Base-by-base conservation (phyloP, 2,797 vertebrate species). In the Enteromius argenteus region DNA sequence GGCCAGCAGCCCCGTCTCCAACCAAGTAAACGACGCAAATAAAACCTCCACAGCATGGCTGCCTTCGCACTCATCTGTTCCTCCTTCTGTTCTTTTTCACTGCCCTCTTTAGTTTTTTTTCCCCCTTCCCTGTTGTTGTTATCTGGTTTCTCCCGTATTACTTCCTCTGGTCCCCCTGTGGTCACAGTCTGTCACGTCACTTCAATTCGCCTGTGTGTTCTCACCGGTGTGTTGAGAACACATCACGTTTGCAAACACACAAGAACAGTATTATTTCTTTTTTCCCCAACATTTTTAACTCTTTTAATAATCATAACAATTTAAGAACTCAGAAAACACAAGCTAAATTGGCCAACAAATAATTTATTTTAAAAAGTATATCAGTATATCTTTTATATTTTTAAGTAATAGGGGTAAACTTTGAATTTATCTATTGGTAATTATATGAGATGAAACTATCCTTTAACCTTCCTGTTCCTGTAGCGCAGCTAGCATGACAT, bases 1-100 rank as follows among this genome's bases (percentile, higher is more conserved):
- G 94, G 95, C 88, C 90, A 90, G 46, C 97, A 96, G 88, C 96
- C 95, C 83, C 97, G 96, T 94, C 96, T 96, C 90, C 98, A 98
- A 96, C 97, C 98, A 99, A 99, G 98, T 99, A 99, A 99, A 99
- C 93, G 96, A 96, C 96, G 96, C 97, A 97, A 96, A 98, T 99
- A 97, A 98, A 96, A 92, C 92, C 95, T 94, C 96, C 95, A 96
- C 97, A 97, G 98, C 97, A 99, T 99, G 97, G 97, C 97, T 96
- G 96, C 96, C 96, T 85, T 97, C 94, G 93, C 96, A 95, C 96
- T 96, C 97, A 97, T 97, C 96, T 95, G 94, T 96, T 95, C 95
- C 93, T 87, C 88, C 88, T 96, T 95, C 93, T 91, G 91, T 94
- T 93, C 21, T 84, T 71, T 84, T 91, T 14, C 84, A 39, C n/a